These are phyloP conservation scores for Meteorus colon DNA, from an alignment of 2,888 invertebrate species.

Conservation along the genomic window DNA sequence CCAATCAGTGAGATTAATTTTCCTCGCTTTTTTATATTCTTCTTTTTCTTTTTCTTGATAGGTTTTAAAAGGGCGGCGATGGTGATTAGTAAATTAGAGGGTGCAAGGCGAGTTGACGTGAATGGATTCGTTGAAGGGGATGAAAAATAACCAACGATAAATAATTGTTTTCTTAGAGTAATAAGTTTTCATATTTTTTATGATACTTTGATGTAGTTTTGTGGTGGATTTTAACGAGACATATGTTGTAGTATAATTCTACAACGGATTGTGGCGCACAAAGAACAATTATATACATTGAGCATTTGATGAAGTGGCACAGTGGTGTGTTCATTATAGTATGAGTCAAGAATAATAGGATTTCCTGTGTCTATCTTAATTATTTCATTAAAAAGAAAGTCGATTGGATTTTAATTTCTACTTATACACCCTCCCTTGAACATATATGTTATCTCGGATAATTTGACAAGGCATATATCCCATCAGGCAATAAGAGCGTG, in stretches of 20 bases:
- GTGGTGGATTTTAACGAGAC: not conserved
- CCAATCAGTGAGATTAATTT: slow-evolving; percentile 12
- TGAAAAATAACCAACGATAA: slow-evolving; percentile 11
- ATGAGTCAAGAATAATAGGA: not conserved
- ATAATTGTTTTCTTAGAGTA: not conserved
- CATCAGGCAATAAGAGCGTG: slow-evolving; percentile 37
- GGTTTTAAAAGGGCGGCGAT: not conserved
- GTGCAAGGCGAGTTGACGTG: not conserved
- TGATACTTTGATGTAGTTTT: not conserved
- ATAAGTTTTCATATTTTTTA: not conserved
- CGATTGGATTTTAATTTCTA: not conserved
- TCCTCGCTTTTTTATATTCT: slow-evolving; percentile 3
- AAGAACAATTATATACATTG: not conserved
- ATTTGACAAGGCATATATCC: slow-evolving; percentile 53
- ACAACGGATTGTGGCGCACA: not conserved
- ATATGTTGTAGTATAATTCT: not conserved
- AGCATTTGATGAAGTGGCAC: not conserved
- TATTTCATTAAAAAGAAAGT: not conserved
- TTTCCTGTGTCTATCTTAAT: not conserved
- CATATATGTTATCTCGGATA: slow-evolving; percentile 32
- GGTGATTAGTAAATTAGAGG: slow-evolving; percentile 8
- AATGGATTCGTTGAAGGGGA: not conserved
- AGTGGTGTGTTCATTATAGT: not conserved
- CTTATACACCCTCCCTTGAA: slow-evolving; percentile 5
- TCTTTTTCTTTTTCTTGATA: not conserved